These are phyloP conservation scores for Hedychridium roseum DNA, from an alignment of 2,888 invertebrate species.

Conservation along the genomic window DNA sequence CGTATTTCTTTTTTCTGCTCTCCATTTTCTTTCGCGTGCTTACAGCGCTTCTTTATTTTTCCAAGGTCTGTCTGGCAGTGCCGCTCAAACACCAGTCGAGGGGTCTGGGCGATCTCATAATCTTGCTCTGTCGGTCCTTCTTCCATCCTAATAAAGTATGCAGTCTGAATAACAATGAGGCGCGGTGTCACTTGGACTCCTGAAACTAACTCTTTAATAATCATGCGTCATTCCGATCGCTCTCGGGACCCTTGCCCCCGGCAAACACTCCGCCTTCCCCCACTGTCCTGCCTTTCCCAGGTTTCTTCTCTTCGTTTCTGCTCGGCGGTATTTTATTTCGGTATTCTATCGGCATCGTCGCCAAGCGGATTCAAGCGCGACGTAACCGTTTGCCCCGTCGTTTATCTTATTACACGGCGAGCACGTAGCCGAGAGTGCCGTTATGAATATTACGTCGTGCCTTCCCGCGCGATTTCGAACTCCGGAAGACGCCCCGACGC, in stretches of 20 bases:
- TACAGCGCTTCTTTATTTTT: slow-evolving; percentile 8
- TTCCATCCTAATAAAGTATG: slow-evolving; percentile 53
- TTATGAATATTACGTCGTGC: too few relatives aligned
- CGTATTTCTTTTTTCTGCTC: neutral
- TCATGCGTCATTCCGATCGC: slow-evolving; percentile 38
- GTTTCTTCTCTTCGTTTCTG: neutral
- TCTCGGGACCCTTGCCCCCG: slow-evolving; percentile 4
- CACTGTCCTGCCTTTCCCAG: neutral
- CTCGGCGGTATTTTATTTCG: slow-evolving; percentile 4
- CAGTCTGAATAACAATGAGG: slow-evolving; percentile 54
- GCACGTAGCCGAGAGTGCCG: too few relatives aligned
- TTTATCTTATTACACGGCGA: slow-evolving; percentile 2
- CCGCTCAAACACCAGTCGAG: slow-evolving; percentile 15
- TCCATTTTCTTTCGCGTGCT: slow-evolving; percentile 2
- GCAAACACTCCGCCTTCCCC: too few relatives aligned
- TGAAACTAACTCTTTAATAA: slow-evolving; percentile 46
- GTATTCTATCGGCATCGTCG: slow-evolving; percentile 7
- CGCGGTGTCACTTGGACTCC: slow-evolving; percentile 38
- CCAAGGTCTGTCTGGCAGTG: slow-evolving; percentile 6
- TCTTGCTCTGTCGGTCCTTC: slow-evolving; percentile 41
- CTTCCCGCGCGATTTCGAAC: too few relatives aligned
- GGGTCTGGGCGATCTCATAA: slow-evolving; percentile 48
- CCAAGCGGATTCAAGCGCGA: slow-evolving; percentile 4
- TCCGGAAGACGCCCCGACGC: too few relatives aligned
- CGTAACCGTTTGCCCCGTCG: neutral